Base-by-base conservation (phyloP, 2,888 invertebrate genomes). In the Tenthredo notha region DNA sequence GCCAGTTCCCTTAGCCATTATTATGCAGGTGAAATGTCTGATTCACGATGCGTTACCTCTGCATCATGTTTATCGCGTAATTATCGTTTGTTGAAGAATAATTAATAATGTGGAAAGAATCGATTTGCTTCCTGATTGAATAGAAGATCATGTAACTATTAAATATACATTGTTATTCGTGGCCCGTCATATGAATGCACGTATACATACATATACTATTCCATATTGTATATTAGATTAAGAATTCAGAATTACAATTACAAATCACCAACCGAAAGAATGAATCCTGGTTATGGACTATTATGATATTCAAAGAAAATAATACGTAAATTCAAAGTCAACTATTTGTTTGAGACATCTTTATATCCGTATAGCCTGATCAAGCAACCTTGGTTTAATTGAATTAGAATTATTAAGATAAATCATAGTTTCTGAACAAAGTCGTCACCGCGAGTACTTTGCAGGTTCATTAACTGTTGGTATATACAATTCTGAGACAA, bases 361-460 rank as follows among this genome's bases (percentile, higher is more conserved):
- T 61, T 61, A 61, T 61, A 61, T 21, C 25, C 61, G 25, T 61
- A 61, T 21, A 61, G 9, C 21, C 25, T 25, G 61, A 65, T 21
- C 21, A 15, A 33, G 15, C 15, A 67, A 21, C 25, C 72, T 40
- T 40, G 72, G 40, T 21, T 37, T 21, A 72, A 40, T 72, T 72
- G 37, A 72, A 40, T 72, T 12, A 72, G 12, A 72, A 72, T 72
- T 37, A 72, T 72, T 40, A 21, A 72, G 43, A 72, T 72, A 72
- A 40, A 72, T n/a, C 7, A 7, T 72, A 72, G 72, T 40, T 21
- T 40, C 72, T 72, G 4, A 29, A 43, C 72, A 72, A 43, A 72
- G 72, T n/a, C 72, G 25, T 72, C 72, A 40, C 40, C 18, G 18
- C 18, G 18, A 6, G 72, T 72, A 72, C 21, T 72, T 43, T 40